Conservation (phyloP, 2,113 vertebrate genomes). For the Hippolais icterina region DNA sequence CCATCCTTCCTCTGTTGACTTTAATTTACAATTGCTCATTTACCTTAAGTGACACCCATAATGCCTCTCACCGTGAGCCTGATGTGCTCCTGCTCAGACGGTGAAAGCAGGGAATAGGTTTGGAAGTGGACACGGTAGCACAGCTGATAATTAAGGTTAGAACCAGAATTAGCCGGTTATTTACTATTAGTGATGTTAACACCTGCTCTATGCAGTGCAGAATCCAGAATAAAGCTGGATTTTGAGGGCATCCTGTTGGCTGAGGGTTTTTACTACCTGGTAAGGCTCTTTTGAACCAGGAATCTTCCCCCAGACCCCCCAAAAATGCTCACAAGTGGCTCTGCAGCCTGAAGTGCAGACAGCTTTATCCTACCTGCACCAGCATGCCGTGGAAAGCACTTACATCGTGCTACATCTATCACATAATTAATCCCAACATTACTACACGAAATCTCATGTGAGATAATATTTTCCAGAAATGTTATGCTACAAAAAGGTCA, state of each 20-base stretch:
- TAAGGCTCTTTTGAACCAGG: neutral
- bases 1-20: neutral
- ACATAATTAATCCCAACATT: conserved; percentile 34
- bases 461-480: conserved; percentile 21
- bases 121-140: neutral
- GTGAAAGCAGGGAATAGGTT: neutral
- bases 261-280: neutral
- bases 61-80: neutral
- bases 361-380: neutral
- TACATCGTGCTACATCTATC: neutral
- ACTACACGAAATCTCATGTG: neutral
- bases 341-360: neutral
- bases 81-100: neutral
- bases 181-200: neutral
- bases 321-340: neutral
- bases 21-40: neutral
- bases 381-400: neutral
- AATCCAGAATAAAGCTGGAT: neutral
- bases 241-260: fast-evolving
- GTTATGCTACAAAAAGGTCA: conserved; percentile 45
- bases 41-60: neutral
- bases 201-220: neutral
- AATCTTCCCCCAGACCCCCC: neutral
- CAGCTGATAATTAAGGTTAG: neutral
- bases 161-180: neutral